Evolutionary conservation across 2,113 vertebrate genomes (phyloP).

Genomic region (Boulengeromyrus knoepffleri): DNA sequence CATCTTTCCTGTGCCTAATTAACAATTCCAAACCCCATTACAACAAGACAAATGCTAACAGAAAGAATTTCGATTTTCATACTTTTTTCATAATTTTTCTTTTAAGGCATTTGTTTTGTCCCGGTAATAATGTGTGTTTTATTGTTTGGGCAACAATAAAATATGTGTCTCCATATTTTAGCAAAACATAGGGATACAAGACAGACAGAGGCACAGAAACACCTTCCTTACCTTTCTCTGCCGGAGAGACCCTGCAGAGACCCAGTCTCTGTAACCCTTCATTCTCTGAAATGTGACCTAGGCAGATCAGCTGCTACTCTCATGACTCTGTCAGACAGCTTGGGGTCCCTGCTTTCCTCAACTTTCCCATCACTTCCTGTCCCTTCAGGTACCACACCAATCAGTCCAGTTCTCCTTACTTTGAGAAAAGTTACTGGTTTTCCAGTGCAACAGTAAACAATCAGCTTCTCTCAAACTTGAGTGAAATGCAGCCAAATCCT

Average conservation of each 20-base stretch:
- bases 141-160: background rate
- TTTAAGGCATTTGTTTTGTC: background rate
- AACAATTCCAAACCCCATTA: background rate
- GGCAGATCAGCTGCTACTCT: conserved; percentile 56
- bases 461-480: background rate
- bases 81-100: background rate
- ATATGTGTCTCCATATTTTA: background rate
- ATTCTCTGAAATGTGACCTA: conserved; percentile 62
- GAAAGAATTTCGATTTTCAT: background rate
- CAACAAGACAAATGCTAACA: background rate
- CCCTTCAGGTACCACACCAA: conserved; percentile 30
- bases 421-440: background rate
- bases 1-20: background rate
- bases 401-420: conserved; percentile 38
- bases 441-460: background rate
- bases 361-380: background rate
- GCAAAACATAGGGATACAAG: background rate
- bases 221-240: conserved; percentile 56
- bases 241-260: conserved; percentile 56
- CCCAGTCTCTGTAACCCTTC: conserved; percentile 49
- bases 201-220: conserved; percentile 15
- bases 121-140: background rate
- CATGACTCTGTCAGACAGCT: conserved; percentile 47
- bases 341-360: conserved; percentile 16
- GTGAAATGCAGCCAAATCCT: background rate